These are phyloP conservation scores for Dryomyza anilis DNA, from an alignment of 2,888 invertebrate species.

Conservation along the genomic window DNA sequence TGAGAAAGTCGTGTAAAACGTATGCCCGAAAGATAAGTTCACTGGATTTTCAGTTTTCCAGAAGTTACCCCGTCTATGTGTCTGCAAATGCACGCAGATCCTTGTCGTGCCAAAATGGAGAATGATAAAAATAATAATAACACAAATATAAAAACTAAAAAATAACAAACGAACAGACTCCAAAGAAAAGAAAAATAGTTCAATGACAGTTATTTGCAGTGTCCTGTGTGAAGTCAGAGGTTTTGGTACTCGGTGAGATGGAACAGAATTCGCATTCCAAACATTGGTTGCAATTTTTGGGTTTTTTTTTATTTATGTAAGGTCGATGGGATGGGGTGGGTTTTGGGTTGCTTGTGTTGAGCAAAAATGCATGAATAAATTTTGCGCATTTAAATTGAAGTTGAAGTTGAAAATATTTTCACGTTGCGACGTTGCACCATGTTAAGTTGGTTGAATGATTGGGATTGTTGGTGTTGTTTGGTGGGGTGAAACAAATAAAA, in stretches of 20 bases:
- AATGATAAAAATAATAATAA: no score
- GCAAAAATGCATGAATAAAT: not conserved
- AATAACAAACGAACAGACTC: not conserved
- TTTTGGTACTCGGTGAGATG: not conserved
- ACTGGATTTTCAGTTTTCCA: not conserved
- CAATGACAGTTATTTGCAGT: constrained; percentile 10
- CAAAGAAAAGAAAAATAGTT: constrained; percentile 5
- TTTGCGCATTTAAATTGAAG: not conserved
- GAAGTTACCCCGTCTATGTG: not conserved
- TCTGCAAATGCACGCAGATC: no score
- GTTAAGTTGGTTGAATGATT: no score
- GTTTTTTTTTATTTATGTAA: not conserved
- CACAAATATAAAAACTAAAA: no score
- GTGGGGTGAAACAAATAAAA: not conserved
- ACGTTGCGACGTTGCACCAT: no score
- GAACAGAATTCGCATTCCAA: not conserved
- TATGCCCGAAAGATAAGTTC: not conserved
- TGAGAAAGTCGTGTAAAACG: no score
- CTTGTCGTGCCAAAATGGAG: no score
- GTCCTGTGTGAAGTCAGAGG: constrained; percentile 7
- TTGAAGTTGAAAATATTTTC: no score
- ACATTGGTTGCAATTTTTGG: not conserved
- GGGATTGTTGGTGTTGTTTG: not conserved
- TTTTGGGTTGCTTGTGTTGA: no score
- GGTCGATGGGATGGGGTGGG: not conserved